These are phyloP conservation scores for Oncorhynchus masou DNA, from an alignment of 2,113 vertebrate species.

Conservation along the genomic window DNA sequence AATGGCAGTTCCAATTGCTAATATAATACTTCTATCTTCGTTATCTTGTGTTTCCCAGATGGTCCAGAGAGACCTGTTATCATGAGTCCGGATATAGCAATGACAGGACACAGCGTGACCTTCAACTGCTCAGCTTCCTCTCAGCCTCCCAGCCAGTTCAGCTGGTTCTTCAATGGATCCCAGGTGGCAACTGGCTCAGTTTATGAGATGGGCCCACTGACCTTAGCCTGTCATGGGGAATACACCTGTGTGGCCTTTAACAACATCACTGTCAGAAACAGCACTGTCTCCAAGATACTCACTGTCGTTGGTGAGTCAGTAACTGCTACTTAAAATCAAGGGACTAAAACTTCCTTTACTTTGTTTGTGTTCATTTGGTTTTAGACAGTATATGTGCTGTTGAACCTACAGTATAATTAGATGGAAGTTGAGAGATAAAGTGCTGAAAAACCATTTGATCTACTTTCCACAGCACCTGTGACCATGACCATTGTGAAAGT, in stretches of 20 bases:
- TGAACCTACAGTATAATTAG: no score
- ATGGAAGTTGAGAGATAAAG: no score
- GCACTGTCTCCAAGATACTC: slow-evolving; percentile 23
- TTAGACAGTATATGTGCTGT: no score
- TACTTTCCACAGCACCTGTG: slow-evolving; percentile 27
- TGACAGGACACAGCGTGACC: neutral
- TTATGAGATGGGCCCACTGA: slow-evolving; percentile 17
- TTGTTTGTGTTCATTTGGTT: no score
- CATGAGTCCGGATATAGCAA: no score
- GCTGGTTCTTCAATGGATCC: slow-evolving; percentile 37
- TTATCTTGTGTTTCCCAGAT: neutral
- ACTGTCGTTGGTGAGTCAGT: slow-evolving; percentile 35
- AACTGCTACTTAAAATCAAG: no score
- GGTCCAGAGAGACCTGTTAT: no score
- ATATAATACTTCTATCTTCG: no score
- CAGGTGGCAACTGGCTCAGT: slow-evolving; percentile 13
- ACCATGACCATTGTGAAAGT: slow-evolving; percentile 18
- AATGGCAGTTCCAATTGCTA: no score
- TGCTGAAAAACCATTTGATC: no score
- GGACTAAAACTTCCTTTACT: no score
- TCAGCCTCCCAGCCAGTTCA: slow-evolving; percentile 36
- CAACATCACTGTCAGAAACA: slow-evolving; percentile 36
- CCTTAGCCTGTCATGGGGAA: slow-evolving; percentile 1
- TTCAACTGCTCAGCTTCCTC: slow-evolving; percentile 41
- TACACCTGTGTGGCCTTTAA: slow-evolving; percentile 44